Conservation (phyloP, 2,888 invertebrate species). For the Drosophila anceps region DNA sequence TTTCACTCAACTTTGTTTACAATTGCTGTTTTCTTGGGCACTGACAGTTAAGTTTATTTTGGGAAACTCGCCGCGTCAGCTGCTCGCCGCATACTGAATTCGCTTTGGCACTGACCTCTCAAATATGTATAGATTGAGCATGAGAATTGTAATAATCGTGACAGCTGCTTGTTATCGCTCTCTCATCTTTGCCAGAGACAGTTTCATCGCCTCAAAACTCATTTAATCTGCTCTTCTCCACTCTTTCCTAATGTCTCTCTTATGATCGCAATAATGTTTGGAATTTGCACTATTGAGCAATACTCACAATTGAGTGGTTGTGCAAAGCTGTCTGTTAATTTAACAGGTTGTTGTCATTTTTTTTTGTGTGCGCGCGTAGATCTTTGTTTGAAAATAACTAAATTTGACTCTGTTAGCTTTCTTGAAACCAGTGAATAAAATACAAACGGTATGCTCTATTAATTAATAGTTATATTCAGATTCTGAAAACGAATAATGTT, state of each 20-base stretch:
- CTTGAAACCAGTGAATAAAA: no score
- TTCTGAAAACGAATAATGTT: no score
- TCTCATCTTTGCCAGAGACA: neutral
- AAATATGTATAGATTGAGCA: neutral
- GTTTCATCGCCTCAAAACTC: neutral
- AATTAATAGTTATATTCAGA: no score
- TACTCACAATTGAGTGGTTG: no score
- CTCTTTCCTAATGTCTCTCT: neutral
- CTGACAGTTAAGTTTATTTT: neutral
- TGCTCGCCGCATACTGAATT: conserved; percentile 40
- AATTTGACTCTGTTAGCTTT: no score
- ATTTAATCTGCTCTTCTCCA: neutral
- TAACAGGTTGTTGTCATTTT: neutral
- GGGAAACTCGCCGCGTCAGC: conserved; percentile 10
- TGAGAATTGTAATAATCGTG: neutral
- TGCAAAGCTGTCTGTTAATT: neutral
- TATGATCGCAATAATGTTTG: neutral
- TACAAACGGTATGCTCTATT: no score
- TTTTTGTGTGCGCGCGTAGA: no score
- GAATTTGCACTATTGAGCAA: no score
- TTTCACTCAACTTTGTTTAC: neutral
- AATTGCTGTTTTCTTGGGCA: neutral
- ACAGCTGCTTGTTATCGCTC: neutral
- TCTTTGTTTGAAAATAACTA: no score
- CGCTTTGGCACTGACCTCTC: conserved; percentile 24